Conservation (phyloP, 2,113 vertebrate species). For the Heterotilapia buettikoferi region DNA sequence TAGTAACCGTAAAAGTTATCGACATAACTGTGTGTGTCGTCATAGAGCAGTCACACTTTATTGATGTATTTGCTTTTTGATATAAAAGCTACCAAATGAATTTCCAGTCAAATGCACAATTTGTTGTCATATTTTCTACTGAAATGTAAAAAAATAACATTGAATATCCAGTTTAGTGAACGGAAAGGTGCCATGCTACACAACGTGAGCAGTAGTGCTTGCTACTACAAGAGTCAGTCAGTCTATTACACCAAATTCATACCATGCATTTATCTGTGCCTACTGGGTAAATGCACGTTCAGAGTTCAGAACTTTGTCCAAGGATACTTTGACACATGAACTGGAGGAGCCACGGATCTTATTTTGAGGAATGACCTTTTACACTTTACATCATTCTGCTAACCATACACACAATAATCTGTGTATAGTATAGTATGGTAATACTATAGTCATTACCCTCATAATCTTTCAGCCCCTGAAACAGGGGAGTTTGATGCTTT, state of each 20-base stretch:
- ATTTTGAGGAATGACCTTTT: neutral
- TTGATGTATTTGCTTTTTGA: neutral
- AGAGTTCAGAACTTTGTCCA: neutral
- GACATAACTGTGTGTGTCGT: neutral
- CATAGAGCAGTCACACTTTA: neutral
- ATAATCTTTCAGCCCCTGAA: neutral
- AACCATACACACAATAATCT: neutral
- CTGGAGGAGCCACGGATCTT: neutral
- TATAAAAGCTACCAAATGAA: neutral
- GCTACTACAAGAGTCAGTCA: neutral
- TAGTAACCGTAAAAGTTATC: accelerated
- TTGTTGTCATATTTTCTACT: neutral
- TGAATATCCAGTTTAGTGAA: neutral
- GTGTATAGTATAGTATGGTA: accelerated
- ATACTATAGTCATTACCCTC: neutral
- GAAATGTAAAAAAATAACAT: neutral
- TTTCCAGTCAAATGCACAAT: neutral
- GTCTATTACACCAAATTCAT: neutral
- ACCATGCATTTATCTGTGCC: neutral
- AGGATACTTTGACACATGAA: neutral
- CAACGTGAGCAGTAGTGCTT: neutral
- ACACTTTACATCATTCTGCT: neutral
- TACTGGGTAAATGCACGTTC: neutral
- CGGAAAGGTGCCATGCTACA: neutral
- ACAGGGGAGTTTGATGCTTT: neutral